Conservation (phyloP, 2,113 vertebrate genomes). For the Pygoscelis antarcticus region DNA sequence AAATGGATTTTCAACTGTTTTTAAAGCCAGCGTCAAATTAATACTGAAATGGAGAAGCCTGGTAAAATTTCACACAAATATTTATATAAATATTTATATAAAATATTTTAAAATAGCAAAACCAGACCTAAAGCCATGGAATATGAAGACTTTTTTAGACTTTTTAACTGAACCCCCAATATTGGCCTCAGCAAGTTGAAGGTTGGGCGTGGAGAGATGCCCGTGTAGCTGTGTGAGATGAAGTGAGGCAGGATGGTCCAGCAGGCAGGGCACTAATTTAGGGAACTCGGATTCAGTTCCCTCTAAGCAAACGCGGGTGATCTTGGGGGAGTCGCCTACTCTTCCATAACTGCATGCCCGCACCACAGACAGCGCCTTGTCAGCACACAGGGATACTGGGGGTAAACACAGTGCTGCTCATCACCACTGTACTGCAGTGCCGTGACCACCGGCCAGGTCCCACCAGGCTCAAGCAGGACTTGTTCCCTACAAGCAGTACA, state of each 20-base stretch:
- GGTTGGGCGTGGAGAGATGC: accelerated
- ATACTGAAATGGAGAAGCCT: not conserved
- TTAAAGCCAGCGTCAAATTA: not conserved
- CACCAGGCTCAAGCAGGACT: not conserved
- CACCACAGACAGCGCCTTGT: too few relatives aligned
- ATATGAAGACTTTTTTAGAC: not conserved
- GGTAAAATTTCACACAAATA: not conserved
- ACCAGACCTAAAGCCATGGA: not conserved
- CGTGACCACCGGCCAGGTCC: accelerated
- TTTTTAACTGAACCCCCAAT: not conserved
- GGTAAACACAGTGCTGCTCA: not conserved
- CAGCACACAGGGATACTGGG: not conserved
- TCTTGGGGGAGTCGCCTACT: not conserved
- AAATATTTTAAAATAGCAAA: not conserved
- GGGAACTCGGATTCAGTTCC: not conserved
- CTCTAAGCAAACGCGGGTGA: not conserved
- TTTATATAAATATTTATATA: not conserved
- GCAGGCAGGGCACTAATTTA: not conserved
- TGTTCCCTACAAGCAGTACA: not conserved
- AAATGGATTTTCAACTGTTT: slow-evolving; percentile 9
- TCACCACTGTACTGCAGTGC: accelerated
- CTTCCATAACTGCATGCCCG: not conserved
- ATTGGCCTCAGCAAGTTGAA: not conserved
- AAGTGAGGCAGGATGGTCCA: not conserved
- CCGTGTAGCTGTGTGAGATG: accelerated